Base-by-base conservation (phyloP, 2,113 vertebrate species). In the Xerus inauris region DNA sequence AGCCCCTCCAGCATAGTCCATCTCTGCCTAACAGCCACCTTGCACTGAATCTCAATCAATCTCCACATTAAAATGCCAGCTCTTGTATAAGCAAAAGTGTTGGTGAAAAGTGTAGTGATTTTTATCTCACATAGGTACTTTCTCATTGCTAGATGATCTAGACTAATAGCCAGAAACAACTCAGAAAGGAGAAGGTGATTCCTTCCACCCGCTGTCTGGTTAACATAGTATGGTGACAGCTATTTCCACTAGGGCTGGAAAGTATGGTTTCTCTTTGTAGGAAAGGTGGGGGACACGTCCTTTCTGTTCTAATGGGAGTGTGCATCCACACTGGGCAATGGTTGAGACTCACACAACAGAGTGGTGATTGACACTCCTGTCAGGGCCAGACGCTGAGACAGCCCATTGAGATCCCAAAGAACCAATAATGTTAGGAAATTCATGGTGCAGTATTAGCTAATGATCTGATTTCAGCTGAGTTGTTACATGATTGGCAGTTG, bases 1-100 rank as follows among this genome's bases (percentile, higher is more conserved):
- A 65, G 80, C 6, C 64, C 9, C 28, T 47, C n/a, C 57, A 10
- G n/a, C 14, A 6, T 24, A 87, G 87, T 92, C 54, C 26, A 4
- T 87, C 76, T 83, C 82, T 91, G 54, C 77, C 83, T 87, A 62
- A 90, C 45, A 62, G 88, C 22, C 45, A 54, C 72, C 72, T 93
- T 45, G 93, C 13, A 1, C 82, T 35, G 79, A 71, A 38, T 94
- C 49, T 45, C 22, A 45, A 26, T 95, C n/a, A 5, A 42, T 92
- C 76, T 94, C 49, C 40, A 64, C 40, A 8, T 38, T 45, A 81
- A 90, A 92, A 28, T 1, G 9, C 17, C 16, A 0, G 42, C 71
- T 86, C 47, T 20, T 32, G 40, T 7, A 26, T 5, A 40, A 32
- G 64, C 47, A 83, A 69, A 87, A 20, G n/a, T 87, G 54, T 35